These are phyloP conservation scores for Tricholaema leucomelas DNA, from an alignment of 2,113 vertebrate species.

Conservation along the genomic window DNA sequence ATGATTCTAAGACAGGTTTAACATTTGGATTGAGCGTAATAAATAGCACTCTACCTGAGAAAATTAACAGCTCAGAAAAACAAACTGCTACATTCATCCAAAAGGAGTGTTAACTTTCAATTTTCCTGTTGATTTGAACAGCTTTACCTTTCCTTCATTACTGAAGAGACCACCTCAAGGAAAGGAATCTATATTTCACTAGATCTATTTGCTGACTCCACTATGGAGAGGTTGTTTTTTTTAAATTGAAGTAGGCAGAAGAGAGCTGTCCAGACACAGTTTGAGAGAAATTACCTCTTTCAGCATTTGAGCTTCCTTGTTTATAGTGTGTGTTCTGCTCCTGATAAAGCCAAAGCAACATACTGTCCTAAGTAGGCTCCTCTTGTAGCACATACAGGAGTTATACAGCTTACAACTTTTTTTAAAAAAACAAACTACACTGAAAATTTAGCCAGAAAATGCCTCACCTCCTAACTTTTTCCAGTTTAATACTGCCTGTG, in stretches of 20 bases:
- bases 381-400: not conserved
- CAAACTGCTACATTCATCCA: not conserved
- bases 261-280: not conserved
- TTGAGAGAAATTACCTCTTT: not conserved
- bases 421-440: not conserved
- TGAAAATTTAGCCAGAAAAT: not conserved
- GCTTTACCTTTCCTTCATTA: not conserved
- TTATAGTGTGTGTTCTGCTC: not conserved
- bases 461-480: not conserved
- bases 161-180: not conserved
- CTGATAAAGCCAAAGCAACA: not conserved
- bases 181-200: not conserved
- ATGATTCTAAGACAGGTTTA: conserved; percentile 20
- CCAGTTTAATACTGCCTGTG: not conserved
- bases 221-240: not conserved
- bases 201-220: not conserved
- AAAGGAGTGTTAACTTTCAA: not conserved
- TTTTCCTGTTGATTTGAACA: not conserved
- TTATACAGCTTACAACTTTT: not conserved
- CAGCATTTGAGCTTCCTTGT: not conserved
- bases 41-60: not conserved
- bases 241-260: not conserved
- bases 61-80: conserved; percentile 16
- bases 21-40: not conserved
- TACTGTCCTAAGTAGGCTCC: not conserved